Base-by-base conservation (phyloP, 2,113 vertebrate genomes). In the Scatophagus argus region DNA sequence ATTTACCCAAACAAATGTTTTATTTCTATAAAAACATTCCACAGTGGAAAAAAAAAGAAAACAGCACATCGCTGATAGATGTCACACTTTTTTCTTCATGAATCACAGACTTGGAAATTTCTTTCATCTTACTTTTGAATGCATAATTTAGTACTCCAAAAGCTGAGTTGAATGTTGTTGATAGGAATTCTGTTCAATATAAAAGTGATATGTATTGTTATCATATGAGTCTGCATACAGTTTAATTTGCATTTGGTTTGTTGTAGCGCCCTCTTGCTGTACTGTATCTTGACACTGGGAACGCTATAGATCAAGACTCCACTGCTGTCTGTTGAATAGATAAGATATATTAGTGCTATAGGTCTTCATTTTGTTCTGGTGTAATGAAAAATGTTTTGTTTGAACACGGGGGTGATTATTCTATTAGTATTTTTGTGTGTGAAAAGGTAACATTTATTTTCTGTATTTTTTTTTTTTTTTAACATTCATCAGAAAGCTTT, bases 241-340 rank as follows among this genome's bases (percentile, higher is more conserved):
- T 87, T 89, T 89, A 4, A 85, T 81, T 91, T 88, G 82, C 79
- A 83, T 89, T 84, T 77, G 82, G 70, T 90, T 89, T 89, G 81
- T 91, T 44, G 89, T 93, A 91, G 90, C 87, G 46, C 84, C 87
- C 79, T 84, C 72, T 90, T 86, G 88, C 86, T 92, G 92, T 93
- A 92, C 85, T 93, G 91, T 92, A 89, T 81, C 72, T 85, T 87
- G 80, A 92, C 92, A 93, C 91, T 92, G 91, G 84, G 91, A 91
- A 90, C 69, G 88, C 74, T 86, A 78, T 91, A 83, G 82, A 85
- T 90, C 85, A 62, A 82, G 82, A 80, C 83, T 84, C 78, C 89
- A 91, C 91, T 93, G 87, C 86, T 92, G 89, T 93, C 67, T 86
- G 84, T 88, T 89, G 13, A 81, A 68, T 90, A 88, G 82, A 75